Base-by-base conservation (phyloP, 2,797 vertebrate species). In the Onychomys torridus region DNA sequence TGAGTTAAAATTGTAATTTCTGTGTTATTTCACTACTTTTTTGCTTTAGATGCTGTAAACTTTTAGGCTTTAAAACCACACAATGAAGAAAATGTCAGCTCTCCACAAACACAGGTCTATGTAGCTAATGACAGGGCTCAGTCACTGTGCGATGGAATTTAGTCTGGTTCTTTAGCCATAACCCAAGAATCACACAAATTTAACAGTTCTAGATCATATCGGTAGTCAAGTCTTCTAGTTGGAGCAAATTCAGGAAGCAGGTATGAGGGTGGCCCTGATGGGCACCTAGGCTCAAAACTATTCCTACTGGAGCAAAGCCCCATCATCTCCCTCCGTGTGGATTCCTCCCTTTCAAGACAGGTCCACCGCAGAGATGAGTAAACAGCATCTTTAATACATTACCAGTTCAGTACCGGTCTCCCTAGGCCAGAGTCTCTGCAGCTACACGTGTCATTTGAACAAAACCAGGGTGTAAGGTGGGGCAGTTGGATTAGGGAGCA, bases 31-130 rank as follows among this genome's bases (percentile, higher is more conserved):
- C 95, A 83, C 79, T 55, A 12, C 40, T 52, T 16, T 16, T 95
- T 89, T 96, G 79, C 77, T 97, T 88, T 6, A 91, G 71, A 49
- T 34, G 90, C 25, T 93, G 83, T 59, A 90, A 27, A 73, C 27
- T 93, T 77, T 89, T 76, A 86, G 71, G 25, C 0, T 90, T 96
- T 92, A n/a, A 65, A 71, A 87, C 13, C 93, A 61, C 17, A 25
- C 61, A 49, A 49, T 71, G 9, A 91, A 93, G 55, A 93, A 93
- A 77, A 81, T 76, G 71, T 69, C 49, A 85, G 9, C 57, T 5
- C 88, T 88, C 89, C 84, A 88, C 14, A 83, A 52, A 94, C 29
- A 63, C 77, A 90, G 67, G 29, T 90, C 40, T 88, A 89, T 13
- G 57, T 19, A 93, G 67, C 19, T 81, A 85, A 3, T 63, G 67